A percentile compares a stretch with the other conserved stretches of the same genome.
Conservation (phyloP, 2,113 vertebrate genomes). For the Phycodurus eques region DNA sequence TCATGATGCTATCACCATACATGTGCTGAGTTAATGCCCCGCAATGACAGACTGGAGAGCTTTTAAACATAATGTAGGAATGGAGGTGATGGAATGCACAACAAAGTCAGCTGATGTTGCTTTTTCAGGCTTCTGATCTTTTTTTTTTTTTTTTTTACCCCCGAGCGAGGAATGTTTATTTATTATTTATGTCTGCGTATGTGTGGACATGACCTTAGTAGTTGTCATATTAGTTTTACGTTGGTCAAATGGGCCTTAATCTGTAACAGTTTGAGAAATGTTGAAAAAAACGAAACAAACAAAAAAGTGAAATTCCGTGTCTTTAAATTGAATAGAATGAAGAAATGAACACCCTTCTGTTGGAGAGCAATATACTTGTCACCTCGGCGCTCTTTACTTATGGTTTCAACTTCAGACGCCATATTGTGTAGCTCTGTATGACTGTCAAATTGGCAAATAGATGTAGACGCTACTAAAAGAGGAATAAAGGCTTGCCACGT, state of each 20-base stretch:
- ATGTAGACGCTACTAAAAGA: conserved; percentile 6
- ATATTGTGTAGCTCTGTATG: neutral
- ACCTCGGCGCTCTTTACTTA: neutral
- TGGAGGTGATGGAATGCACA: neutral
- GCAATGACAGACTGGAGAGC: neutral
- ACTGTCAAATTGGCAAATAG: neutral
- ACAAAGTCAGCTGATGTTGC: neutral
- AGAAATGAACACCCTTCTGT: neutral
- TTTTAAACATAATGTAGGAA: neutral
- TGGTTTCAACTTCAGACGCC: neutral
- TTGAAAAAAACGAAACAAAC: no score
- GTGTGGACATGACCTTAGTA: neutral
- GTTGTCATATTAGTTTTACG: neutral
- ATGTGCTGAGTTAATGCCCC: neutral
- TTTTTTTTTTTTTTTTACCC: neutral
- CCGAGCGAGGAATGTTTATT: neutral
- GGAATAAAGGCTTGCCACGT: conserved; percentile 31
- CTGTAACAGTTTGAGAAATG: neutral
- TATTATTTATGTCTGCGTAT: neutral
- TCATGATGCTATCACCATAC: no score
- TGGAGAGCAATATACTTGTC: neutral
- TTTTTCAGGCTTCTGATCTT: neutral
- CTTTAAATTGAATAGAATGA: neutral
- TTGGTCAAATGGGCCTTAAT: neutral
- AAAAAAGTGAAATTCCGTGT: neutral